Conservation (phyloP, 2,113 vertebrate genomes). For the Cercocebus atys region DNA sequence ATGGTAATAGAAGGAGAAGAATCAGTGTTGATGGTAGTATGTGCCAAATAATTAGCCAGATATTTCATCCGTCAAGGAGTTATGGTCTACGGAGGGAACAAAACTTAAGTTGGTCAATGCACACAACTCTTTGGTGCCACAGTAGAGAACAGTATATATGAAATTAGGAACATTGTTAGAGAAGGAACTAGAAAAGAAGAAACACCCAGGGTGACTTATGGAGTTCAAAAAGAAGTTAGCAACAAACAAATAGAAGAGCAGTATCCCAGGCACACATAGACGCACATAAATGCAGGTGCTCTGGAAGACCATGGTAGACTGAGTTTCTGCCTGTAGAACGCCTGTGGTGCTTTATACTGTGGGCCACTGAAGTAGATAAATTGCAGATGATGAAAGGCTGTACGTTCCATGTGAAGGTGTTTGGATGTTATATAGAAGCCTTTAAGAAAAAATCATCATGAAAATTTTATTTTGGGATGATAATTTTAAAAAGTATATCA, state of each 20-base stretch:
- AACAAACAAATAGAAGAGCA: background rate
- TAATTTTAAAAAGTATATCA: background rate
- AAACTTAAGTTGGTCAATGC: background rate
- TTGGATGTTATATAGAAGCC: background rate
- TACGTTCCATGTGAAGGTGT: background rate
- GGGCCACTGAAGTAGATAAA: background rate
- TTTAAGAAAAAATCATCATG: background rate
- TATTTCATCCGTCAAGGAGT: background rate
- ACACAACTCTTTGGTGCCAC: background rate
- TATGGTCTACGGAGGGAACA: background rate
- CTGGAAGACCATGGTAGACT: fast-evolving
- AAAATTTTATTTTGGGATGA: background rate
- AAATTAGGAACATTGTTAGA: background rate
- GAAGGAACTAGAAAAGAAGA: background rate
- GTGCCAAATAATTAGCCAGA: background rate
- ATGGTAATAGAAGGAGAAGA: background rate
- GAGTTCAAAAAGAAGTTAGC: background rate
- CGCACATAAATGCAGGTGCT: fast-evolving
- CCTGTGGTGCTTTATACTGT: too few species aligned
- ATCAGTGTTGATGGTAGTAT: background rate
- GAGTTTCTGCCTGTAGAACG: fast-evolving
- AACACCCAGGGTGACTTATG: background rate
- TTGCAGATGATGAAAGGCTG: background rate
- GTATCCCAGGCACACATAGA: fast-evolving
- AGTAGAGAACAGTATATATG: background rate